A percentile compares a stretch with the other conserved stretches of the same genome.
Evolutionary conservation across 2,113 vertebrate genomes (phyloP).

Genomic region (Nycticryphes semicollaris): DNA sequence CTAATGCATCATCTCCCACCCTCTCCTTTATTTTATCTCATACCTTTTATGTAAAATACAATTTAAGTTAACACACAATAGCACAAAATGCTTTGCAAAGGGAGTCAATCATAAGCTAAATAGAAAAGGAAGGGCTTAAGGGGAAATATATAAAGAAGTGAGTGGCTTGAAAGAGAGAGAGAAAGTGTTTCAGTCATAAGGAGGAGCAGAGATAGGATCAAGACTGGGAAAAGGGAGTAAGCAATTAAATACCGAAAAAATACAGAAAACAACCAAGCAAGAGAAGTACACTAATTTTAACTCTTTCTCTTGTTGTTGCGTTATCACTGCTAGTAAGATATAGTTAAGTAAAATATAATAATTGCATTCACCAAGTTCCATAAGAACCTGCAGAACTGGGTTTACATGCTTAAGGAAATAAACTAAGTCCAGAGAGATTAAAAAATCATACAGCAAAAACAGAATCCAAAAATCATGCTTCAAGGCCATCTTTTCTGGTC

Average conservation of each 20-base stretch:
- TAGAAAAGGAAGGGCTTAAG: slow-evolving; percentile 56
- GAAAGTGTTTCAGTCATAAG: neutral
- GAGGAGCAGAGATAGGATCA: neutral
- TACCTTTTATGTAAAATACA: slow-evolving; percentile 51
- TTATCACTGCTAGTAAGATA: neutral
- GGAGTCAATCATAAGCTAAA: slow-evolving; percentile 39
- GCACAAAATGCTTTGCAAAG: slow-evolving; percentile 58
- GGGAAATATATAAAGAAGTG: slow-evolving; percentile 28
- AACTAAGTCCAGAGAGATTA: neutral
- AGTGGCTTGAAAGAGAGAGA: neutral
- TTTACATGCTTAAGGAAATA: neutral
- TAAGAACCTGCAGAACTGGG: neutral
- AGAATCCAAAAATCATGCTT: neutral
- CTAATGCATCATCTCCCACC: slow-evolving; percentile 40
- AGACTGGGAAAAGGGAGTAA: neutral
- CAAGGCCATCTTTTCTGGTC: neutral
- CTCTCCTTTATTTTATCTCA: slow-evolving; percentile 45
- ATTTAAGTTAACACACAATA: slow-evolving; percentile 56
- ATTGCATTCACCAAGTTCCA: neutral
- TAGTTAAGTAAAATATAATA: neutral
- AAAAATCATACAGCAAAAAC: neutral
- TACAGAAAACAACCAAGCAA: neutral
- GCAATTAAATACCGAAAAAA: slow-evolving; percentile 26
- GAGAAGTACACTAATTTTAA: neutral
- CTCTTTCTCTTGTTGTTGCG: neutral